Conservation (phyloP, 2,113 vertebrate genomes). For the Mus spicilegus region DNA sequence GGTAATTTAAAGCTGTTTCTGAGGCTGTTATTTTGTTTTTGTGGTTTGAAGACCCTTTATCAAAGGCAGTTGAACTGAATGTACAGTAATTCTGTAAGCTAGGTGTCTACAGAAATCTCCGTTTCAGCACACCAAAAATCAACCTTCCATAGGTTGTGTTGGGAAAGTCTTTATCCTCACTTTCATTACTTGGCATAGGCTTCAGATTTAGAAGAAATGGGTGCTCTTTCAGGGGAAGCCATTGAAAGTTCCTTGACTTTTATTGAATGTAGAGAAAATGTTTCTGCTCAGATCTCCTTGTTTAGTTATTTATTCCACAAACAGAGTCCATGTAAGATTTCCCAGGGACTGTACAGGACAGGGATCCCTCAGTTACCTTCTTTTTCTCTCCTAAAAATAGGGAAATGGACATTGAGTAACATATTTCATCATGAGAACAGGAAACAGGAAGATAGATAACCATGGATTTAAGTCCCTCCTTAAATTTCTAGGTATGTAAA, state of each 20-base stretch:
- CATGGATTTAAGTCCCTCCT: neutral
- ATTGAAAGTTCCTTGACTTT: neutral
- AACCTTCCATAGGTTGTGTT: neutral
- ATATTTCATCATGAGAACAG: neutral
- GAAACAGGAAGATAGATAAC: neutral
- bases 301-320: neutral
- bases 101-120: neutral
- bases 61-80: slow-evolving; percentile 27
- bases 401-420: neutral
- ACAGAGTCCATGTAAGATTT: neutral
- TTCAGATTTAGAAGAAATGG: neutral
- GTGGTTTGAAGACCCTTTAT: neutral
- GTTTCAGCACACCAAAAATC: neutral
- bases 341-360: neutral
- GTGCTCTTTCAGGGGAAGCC: neutral
- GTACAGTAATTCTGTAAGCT: neutral
- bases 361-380: neutral
- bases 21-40: slow-evolving; percentile 52
- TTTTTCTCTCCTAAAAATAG: neutral
- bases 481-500: neutral
- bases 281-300: neutral
- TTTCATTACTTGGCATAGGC: neutral
- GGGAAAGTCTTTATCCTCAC: neutral
- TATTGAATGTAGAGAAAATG: neutral
- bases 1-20: slow-evolving; percentile 54